Base-by-base conservation (phyloP, 2,113 vertebrate species). In the Puntigrus tetrazona region DNA sequence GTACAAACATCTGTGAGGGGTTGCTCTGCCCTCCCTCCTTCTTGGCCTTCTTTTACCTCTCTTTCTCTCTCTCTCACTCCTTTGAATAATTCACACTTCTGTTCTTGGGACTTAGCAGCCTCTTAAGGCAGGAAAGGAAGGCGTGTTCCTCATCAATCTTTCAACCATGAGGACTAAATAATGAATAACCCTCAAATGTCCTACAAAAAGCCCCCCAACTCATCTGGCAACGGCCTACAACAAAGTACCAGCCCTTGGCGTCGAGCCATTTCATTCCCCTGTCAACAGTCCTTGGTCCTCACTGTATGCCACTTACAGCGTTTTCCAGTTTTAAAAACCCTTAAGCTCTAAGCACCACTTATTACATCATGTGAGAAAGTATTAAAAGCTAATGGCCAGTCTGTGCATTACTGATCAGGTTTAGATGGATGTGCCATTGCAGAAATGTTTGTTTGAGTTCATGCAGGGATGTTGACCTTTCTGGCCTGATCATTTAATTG, bases 71-170 rank as follows among this genome's bases (percentile, higher is more conserved):
- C 25, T 43, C 29, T 77, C 50, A 25, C 25, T 63, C 79, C 78
- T 65, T 72, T 90, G 81, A 85, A 90, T 89, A 87, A 91, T 92
- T 90, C 72, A 92, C 86, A 14, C 25, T 61, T 47, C 63, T 45
- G 43, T 82, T 90, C 72, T 5, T 34, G 83, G 83, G 86, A 85
- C 80, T 61, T 27, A 34, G n/a, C 65, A 63, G 73, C 63, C 75
- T 87, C 81, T 87, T 79, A 81, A 67, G 69, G 65, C 70, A 59
- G 81, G 79, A 67, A 27, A 79, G 55, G 81, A 72, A 83, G 83
- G 47, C 69, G 69, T 90, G 88, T 88, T 89, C 52, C 85, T 91
- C 89, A 90, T 93, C 90, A 88, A 89, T 91, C 85, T 90, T 92
- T 92, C 76, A 92, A 83, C 84, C 13, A 31, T 77, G 43, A 78